Percentiles rank a stretch among this genome's conserved stretches.
Conservation (phyloP, 2,113 vertebrate species). For the Marcusenius ussheri region DNA sequence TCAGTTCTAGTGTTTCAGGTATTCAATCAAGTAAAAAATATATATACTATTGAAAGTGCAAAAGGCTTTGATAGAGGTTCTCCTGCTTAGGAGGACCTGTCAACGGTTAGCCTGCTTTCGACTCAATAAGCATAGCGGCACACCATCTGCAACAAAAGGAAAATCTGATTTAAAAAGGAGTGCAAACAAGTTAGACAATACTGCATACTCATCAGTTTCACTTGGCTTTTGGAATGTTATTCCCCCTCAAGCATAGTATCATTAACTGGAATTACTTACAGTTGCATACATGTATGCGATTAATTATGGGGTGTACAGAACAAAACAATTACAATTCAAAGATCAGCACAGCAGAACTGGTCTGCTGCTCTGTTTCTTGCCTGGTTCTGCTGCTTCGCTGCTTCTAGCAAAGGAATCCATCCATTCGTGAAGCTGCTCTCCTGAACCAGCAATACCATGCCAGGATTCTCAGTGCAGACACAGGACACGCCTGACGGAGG, state of each 20-base stretch:
- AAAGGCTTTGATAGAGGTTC: slow-evolving; percentile 11
- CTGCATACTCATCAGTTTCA: not conserved
- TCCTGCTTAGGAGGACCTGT: not conserved
- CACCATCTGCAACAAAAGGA: slow-evolving; percentile 19
- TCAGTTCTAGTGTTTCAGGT: slow-evolving; percentile 7
- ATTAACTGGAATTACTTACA: not conserved
- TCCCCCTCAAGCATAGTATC: not conserved
- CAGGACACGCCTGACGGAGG: slow-evolving; percentile 1
- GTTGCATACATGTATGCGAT: not conserved
- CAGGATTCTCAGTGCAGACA: slow-evolving; percentile 25
- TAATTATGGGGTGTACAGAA: not conserved
- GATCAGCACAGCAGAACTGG: not conserved
- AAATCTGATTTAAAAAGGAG: not conserved
- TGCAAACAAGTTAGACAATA: not conserved
- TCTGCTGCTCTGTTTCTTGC: slow-evolving; percentile 33
- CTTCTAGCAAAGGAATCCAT: slow-evolving; percentile 35
- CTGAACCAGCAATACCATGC: slow-evolving; percentile 48
- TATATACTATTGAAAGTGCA: slow-evolving; percentile 19
- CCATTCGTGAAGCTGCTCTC: slow-evolving; percentile 46
- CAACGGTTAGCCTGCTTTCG: slow-evolving; percentile 17
- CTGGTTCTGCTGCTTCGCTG: slow-evolving; percentile 29
- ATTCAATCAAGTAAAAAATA: slow-evolving; percentile 24
- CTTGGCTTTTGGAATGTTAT: not conserved
- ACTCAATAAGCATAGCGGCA: slow-evolving; percentile 18
- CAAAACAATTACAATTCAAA: not conserved